Base-by-base conservation (phyloP, 2,797 vertebrate genomes). In the Lophotriccus pileatus region DNA sequence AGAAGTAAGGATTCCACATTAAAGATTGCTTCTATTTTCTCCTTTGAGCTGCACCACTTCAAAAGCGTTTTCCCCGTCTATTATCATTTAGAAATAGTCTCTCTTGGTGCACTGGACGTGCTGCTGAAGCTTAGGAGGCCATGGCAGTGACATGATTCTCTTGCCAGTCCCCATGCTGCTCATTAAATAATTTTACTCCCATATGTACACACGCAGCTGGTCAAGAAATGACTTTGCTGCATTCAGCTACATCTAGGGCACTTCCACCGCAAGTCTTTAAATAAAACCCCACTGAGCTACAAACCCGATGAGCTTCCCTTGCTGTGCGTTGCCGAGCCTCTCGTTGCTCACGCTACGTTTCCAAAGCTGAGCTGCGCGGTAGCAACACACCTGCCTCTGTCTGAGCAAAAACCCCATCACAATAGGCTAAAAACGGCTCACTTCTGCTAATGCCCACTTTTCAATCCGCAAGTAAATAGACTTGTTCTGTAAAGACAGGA, bases 271-370 rank as follows among this genome's bases (percentile, higher is more conserved):
- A 1, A 92, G 41, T 24, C 41, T 60, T 12, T 1, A 41, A 70
- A 67, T 30, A 36, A 81, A 66, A 63, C 25, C 18, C 4, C 50
- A 10, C 4, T 21, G 43, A 2, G 4, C 52, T 56, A 56, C 27
- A 43, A 34, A 90, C 77, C 28, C 1, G 5, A 52, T 6, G 56
- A 27, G 52, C 46, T 46, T 43, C 46, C 69, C n/a, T 44, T 46
- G 6, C 56, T 17, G 70, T 6, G n/a, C n/a, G 1, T 20, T 63
- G 73, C 70, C 2, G 24, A 70, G 30, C 4, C 14, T 43, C 18
- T 0, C 1, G 14, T 0, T 4, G 68, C 79, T 63, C 44, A 6
- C 3, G 0, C 21, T 20, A 2, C 3, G 0, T 17, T 58, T 30
- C 27, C 20, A 36, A 72, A 44, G 74, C 70, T 2, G 9, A 3